These are phyloP conservation scores for Aramus guarauna DNA, from an alignment of 2,113 vertebrate species.

Conservation along the genomic window DNA sequence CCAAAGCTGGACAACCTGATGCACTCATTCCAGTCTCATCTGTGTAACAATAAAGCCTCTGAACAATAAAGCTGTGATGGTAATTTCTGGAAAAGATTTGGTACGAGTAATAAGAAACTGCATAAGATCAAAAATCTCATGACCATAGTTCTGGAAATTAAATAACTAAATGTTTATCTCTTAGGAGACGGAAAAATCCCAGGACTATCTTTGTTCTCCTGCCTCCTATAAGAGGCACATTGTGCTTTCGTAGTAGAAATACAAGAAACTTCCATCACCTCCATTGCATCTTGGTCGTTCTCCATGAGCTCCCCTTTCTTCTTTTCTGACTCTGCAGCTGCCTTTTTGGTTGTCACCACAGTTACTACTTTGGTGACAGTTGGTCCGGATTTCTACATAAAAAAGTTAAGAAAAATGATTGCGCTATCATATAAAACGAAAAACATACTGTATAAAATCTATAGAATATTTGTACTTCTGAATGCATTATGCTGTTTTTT, in stretches of 20 bases:
- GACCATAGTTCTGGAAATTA: background rate
- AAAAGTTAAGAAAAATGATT: background rate
- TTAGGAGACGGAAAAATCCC: background rate
- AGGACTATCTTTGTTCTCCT: background rate
- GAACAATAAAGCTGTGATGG: background rate
- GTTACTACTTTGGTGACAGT: constrained; percentile 94
- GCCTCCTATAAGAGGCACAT: background rate
- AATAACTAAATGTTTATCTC: background rate
- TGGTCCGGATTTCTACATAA: constrained; percentile 87
- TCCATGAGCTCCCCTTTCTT: constrained; percentile 99
- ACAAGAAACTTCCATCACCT: constrained; percentile 73
- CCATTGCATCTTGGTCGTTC: constrained; percentile 99
- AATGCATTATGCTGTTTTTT: background rate
- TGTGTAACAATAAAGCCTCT: background rate
- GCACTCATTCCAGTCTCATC: background rate
- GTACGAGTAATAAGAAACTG: background rate
- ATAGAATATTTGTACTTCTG: background rate
- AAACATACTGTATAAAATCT: background rate
- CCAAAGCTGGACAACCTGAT: background rate
- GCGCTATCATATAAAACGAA: background rate
- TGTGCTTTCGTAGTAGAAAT: background rate
- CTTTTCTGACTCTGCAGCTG: constrained; percentile 82
- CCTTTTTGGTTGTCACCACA: constrained; percentile 93
- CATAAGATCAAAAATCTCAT: background rate
- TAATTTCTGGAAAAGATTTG: background rate